Base-by-base conservation (phyloP, 2,888 invertebrate genomes). In the Ophion costatus region DNA sequence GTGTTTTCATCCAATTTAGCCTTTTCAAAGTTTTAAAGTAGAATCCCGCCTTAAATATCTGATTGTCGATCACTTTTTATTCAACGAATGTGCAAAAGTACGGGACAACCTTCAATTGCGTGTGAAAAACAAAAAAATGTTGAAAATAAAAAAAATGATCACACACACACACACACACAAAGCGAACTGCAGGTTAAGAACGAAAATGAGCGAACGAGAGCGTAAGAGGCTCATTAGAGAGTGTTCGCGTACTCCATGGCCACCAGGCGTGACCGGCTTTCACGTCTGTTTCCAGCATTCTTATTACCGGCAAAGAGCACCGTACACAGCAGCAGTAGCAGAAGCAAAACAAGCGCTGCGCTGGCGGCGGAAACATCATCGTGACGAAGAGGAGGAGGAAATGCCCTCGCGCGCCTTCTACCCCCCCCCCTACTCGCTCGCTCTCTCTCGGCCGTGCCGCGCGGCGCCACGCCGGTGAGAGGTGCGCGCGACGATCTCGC, bases 261-360 rank as follows among this genome's bases (percentile, higher is more conserved):
- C 92, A 92, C 87, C 91, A 90, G 89, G 91, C 93, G 92, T 93
- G 93, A 93, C 93, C 93, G 93, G 93, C 93, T 93, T 93, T 93
- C 93, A 91, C 93, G 92, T 91, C 89, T 91, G 90, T 90, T 90
- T 88, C 89, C 89, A 89, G 88, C 91, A 90, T 92, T 91, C 91
- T 92, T 91, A 91, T 90, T 90, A 88, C 89, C 87, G 88, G 88
- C 66, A 82, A 38, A 38, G 38, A 81, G 79, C 83, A 70, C 69
- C 24, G 20, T 56, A 76, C 45, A 69, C 64, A 71, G 78, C 63
- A 38, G 38, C 38, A 38, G 29, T 29, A 29, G 29, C 29, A 56
- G 38, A n/a, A 67, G 29, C 67, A 59, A 83, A 75, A 76, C 64
- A 80, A 82, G 63, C 75, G 66, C 38, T 38, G 38, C 38, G 38